A percentile compares a stretch with the other conserved stretches of the same genome.
These are phyloP conservation scores for Cyrtonyx montezumae DNA, from an alignment of 2,113 vertebrate genomes.

Conservation along the genomic window DNA sequence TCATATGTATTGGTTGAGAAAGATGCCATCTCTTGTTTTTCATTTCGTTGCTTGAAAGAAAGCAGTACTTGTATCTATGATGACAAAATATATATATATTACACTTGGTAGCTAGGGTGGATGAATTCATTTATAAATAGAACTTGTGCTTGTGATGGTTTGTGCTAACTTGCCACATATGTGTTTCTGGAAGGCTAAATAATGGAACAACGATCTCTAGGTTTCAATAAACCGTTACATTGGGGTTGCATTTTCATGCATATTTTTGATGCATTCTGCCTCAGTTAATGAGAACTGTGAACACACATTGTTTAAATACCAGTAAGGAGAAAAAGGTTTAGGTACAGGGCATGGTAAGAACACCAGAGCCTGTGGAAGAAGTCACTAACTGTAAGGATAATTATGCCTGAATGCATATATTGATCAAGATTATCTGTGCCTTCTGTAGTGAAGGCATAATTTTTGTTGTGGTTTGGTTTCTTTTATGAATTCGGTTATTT, in stretches of 20 bases:
- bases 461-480: not conserved
- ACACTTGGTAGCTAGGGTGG: not conserved
- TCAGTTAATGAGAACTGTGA: not conserved
- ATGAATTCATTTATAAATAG: conserved; percentile 55
- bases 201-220: not conserved
- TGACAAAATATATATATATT: conserved; percentile 30
- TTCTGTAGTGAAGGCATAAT: not conserved
- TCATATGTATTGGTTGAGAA: not conserved
- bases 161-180: conserved; percentile 24
- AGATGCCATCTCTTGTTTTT: conserved; percentile 31
- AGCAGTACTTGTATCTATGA: conserved; percentile 30
- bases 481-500: not conserved
- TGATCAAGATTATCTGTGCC: not conserved
- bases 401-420: not conserved
- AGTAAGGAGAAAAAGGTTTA: not conserved
- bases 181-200: conserved; percentile 6
- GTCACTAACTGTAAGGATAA: not conserved
- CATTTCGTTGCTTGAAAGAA: conserved; percentile 27
- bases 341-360: not conserved
- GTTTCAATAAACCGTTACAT: not conserved
- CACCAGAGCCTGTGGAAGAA: not conserved
- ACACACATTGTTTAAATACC: not conserved
- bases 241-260: not conserved
- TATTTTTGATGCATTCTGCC: not conserved
- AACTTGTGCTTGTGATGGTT: conserved; percentile 8